phyloP scores from a whole-genome alignment of 1,140 invertebrate species.

The Bombyx mandarina region DNA sequence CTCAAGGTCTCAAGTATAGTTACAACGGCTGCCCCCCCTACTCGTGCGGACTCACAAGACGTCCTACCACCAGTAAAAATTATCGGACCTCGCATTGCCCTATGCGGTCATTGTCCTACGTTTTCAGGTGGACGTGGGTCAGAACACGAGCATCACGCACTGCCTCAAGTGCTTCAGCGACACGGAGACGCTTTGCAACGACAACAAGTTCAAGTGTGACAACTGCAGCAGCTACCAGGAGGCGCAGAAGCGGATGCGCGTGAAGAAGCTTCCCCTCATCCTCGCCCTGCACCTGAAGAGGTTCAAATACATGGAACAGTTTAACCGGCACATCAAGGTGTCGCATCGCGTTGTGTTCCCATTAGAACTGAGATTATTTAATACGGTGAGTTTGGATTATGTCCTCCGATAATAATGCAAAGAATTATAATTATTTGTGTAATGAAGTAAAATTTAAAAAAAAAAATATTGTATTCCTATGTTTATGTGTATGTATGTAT shows the following conservation, averaged over 20 bases:
- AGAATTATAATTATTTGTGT: no score
- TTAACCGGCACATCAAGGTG: conserved; percentile 98
- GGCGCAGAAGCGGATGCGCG: conserved; percentile 96
- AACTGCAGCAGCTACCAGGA: conserved; percentile 99
- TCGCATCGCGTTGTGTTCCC: conserved; percentile 99
- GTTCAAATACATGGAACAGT: conserved; percentile 99
- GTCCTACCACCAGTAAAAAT: no score
- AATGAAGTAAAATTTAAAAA: no score
- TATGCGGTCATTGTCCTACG: no score
- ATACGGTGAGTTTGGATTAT: conserved; percentile 83
- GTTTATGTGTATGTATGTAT: no score
- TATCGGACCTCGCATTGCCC: no score
- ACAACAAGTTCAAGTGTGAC: conserved; percentile 99
- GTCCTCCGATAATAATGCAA: no score
- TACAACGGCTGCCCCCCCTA: no score
- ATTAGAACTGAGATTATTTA: conserved; percentile 96
- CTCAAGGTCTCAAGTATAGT: no score
- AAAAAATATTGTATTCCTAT: no score
- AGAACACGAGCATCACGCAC: conserved; percentile 99
- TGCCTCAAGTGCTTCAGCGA: conserved; percentile 98
- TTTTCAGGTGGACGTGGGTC: conserved; percentile 96
- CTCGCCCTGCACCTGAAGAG: conserved; percentile 97
- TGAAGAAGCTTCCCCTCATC: conserved; percentile 98
- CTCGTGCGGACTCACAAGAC: no score
- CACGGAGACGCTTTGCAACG: conserved; percentile 98